phyloP scores from a whole-genome alignment of 2,797 vertebrate genomes.

The Pyrocephalus nanus region DNA sequence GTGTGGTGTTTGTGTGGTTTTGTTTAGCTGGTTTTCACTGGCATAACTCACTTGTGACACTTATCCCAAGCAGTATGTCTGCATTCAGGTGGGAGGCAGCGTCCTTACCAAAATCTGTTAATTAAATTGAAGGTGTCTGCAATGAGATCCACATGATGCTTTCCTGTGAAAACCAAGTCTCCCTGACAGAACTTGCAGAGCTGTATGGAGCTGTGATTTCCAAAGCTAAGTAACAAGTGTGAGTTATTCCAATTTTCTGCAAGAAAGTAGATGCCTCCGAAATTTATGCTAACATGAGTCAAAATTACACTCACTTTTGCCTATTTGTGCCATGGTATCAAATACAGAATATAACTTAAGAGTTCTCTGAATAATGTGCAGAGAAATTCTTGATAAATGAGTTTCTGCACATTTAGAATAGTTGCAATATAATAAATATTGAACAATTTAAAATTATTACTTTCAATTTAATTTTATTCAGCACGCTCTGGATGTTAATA shows the following conservation, averaged over 20 bases:
- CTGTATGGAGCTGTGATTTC: background rate
- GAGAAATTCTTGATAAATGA: background rate
- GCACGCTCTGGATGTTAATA: background rate
- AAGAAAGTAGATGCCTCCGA: background rate
- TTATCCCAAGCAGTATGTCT: background rate
- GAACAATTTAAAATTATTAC: background rate
- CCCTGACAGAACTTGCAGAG: background rate
- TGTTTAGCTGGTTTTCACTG: background rate
- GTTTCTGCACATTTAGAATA: background rate
- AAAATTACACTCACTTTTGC: background rate
- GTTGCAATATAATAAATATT: background rate
- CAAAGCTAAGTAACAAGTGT: background rate
- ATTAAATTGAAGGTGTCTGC: background rate
- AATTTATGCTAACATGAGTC: background rate
- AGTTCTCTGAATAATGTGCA: background rate
- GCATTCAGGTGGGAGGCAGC: background rate
- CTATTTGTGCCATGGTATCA: background rate
- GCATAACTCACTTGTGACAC: background rate
- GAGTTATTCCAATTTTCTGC: background rate
- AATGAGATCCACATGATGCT: background rate
- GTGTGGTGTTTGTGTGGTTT: background rate
- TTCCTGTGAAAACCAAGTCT: background rate
- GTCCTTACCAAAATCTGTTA: background rate
- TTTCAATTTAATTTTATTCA: background rate
- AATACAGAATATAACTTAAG: background rate